Percentiles rank a stretch among this genome's conserved stretches.
phyloP scores from a whole-genome alignment of 2,888 invertebrate species.

The Tromatobia lineatoria region DNA sequence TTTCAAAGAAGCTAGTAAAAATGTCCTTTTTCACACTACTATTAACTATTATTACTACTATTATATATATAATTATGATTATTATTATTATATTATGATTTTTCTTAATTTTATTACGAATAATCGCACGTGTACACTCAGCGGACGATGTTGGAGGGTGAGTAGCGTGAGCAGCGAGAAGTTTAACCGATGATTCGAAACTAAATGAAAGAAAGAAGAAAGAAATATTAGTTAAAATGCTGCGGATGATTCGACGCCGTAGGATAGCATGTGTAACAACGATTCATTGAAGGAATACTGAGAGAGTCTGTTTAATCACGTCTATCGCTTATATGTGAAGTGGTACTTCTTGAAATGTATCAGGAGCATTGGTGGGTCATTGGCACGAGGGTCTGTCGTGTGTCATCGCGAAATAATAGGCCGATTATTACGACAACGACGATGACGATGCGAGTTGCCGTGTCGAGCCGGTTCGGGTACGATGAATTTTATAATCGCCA shows the following conservation, averaged over 20 bases:
- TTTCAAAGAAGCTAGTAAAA: constrained; percentile 71
- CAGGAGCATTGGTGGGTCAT: constrained; percentile 61
- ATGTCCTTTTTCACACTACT: constrained; percentile 72
- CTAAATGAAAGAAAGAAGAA: constrained; percentile 57
- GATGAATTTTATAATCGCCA: constrained; percentile 24
- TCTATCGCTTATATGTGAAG: constrained; percentile 65
- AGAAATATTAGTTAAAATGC: constrained; percentile 60
- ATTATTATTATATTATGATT: constrained; percentile 63
- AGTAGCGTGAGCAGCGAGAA: constrained; percentile 59
- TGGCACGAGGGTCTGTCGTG: constrained; percentile 65
- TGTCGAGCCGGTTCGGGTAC: constrained; percentile 25
- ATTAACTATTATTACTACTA: constrained; percentile 67
- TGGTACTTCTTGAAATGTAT: constrained; percentile 66
- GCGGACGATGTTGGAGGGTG: constrained; percentile 69
- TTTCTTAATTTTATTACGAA: constrained; percentile 68
- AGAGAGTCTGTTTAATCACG: constrained; percentile 63
- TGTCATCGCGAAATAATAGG: constrained; percentile 26
- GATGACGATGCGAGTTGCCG: constrained; percentile 44
- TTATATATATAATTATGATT: constrained; percentile 60
- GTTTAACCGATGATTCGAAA: constrained; percentile 59
- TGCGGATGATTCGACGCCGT: constrained; percentile 48
- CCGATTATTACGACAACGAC: constrained; percentile 30
- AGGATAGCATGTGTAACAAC: constrained; percentile 55
- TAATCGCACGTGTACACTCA: constrained; percentile 80
- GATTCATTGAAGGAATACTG: constrained; percentile 54